Base-by-base conservation (phyloP, 92 coral and sea anemone genomes). In the Parazoanthus atlanticus region DNA sequence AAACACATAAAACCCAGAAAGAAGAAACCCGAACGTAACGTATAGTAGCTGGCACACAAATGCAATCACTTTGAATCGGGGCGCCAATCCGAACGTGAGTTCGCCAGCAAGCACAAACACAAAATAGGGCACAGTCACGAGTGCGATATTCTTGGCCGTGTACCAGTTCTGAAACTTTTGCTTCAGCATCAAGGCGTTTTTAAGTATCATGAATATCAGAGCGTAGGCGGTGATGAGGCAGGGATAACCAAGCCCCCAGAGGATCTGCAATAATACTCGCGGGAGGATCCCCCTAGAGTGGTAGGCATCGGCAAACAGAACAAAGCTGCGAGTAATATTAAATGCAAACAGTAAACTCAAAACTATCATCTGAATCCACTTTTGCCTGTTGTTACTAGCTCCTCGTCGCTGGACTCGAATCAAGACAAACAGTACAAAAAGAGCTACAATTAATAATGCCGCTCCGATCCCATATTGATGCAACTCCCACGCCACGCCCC, bases 221-320 rank as follows among this genome's bases (percentile, higher is more conserved):
- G 93, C 78, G 88, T 91, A 95, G 13, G 96, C 94, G 1, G 95
- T 90, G 52, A 95, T 86, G 34, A 95, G 54, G 19, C 98, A 93
- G 23, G 98, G 98, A 72, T 95, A 96, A 5, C 94, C 98, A 0
- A 91, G 21, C 9, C 95, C 98, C 98, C 98, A 95, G 3, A 95
- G 76, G 32, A 93, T 32, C 46, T 93, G 94, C 52, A 91, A 76
- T 6, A 88, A 88, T 26, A 65, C 74, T 2, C 81, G 80, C 3
- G 96, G 96, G 41, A 90, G 79, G 52, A 86, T 31, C 52, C 90
- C 43, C 67, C 71, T 93, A 26, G 93, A 95, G 88, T 82, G 93
- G 46, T 95, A 91, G 11, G 94, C 93, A 85, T 93, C 96, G 46
- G 91, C 79, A 76, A 87, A 65, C 19, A 95, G 92, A 66, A 85